Percentiles rank a stretch among this genome's conserved stretches.
These are phyloP conservation scores for Sorex maritimensis DNA, from an alignment of 2,797 vertebrate species.

Conservation along the genomic window DNA sequence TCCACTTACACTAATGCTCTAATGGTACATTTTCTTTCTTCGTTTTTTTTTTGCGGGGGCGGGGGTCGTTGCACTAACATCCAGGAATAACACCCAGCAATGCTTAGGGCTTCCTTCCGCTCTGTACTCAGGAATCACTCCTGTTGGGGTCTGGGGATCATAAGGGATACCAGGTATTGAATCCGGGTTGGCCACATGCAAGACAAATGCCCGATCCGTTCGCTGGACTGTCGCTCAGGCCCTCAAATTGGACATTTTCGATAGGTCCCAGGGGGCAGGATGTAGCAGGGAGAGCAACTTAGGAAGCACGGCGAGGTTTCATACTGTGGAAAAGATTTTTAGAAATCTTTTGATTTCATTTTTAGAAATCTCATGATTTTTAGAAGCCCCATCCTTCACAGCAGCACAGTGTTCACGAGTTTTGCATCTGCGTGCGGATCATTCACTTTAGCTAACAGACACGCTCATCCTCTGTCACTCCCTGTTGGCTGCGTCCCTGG, in stretches of 20 bases:
- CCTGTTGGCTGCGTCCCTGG: not conserved
- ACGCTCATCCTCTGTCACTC: not conserved
- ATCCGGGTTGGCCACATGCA: too few species aligned
- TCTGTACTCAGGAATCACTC: too few species aligned
- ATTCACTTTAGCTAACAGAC: not conserved
- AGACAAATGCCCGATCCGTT: too few species aligned
- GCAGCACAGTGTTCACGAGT: not conserved
- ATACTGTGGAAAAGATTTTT: slow-evolving; percentile 20
- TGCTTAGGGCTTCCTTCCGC: too few species aligned
- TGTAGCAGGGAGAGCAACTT: not conserved
- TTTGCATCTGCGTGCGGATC: not conserved
- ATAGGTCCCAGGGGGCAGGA: not conserved
- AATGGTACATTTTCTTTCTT: not conserved
- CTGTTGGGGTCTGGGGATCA: too few species aligned
- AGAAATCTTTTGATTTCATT: too few species aligned
- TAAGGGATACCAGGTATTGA: too few species aligned
- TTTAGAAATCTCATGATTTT: too few species aligned
- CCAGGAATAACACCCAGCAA: not conserved
- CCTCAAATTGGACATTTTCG: not conserved
- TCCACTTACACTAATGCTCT: not conserved
- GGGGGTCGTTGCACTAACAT: not conserved
- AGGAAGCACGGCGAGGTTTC: not conserved
- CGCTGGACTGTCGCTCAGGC: not conserved
- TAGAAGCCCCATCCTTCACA: not conserved
- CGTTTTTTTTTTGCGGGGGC: too few species aligned